Evolutionary conservation across 2,797 vertebrate genomes (phyloP).

Genomic region (Masticophis lateralis): DNA sequence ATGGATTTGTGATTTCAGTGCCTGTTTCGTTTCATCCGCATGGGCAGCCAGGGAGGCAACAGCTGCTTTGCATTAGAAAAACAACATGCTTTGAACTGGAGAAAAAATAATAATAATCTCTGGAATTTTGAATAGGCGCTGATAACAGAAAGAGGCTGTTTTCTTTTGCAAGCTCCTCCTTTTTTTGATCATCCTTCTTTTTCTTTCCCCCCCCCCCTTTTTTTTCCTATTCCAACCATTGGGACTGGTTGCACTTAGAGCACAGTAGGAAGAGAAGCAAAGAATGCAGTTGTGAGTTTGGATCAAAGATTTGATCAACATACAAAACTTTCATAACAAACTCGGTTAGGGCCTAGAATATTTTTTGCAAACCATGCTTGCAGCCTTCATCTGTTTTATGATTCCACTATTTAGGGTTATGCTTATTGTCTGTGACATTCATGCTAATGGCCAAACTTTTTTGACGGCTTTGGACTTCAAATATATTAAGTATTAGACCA

Average conservation of each 20-base stretch:
- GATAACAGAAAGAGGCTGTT: not conserved
- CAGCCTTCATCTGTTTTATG: not conserved
- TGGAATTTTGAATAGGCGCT: not conserved
- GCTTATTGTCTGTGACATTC: not conserved
- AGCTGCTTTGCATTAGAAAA: slow-evolving; percentile 20
- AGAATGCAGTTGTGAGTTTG: not conserved
- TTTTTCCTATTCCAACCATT: not conserved
- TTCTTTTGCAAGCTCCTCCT: not conserved
- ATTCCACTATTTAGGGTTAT: not conserved
- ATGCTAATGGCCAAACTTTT: not conserved
- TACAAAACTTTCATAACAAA: not conserved
- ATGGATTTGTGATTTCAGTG: not conserved
- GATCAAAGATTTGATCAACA: not conserved
- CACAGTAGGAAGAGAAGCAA: not conserved
- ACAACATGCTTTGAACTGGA: not conserved
- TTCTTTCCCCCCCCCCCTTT: no score
- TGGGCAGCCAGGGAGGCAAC: not conserved
- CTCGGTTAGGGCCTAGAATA: not conserved
- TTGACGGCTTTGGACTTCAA: not conserved
- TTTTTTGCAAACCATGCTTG: not conserved
- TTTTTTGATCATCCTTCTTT: not conserved
- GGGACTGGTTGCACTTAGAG: not conserved
- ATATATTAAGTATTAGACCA: not conserved
- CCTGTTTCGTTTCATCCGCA: not conserved
- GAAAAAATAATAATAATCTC: not conserved